Percentiles rank a stretch among this genome's conserved stretches.
phyloP scores from a whole-genome alignment of 1,140 invertebrate genomes.

The Littorina saxatilis region DNA sequence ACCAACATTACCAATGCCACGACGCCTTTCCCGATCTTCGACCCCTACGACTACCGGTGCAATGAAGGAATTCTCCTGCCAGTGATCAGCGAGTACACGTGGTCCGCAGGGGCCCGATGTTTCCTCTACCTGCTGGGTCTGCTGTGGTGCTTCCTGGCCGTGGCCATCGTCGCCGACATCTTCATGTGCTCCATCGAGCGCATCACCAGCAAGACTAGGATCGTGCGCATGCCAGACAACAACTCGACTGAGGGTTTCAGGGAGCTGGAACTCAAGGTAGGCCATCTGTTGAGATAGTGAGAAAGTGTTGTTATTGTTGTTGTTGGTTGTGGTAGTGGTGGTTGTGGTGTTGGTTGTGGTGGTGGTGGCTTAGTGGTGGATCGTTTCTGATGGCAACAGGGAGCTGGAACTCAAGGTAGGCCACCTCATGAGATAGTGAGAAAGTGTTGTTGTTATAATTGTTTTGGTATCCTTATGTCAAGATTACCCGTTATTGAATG shows the following conservation, averaged over 20 bases:
- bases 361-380: too few species aligned
- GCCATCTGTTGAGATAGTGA: background rate
- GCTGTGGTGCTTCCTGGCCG: conserved; percentile 78
- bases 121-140: conserved; percentile 79
- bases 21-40: background rate
- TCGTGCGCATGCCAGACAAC: conserved; percentile 73
- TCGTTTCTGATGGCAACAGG: too few species aligned
- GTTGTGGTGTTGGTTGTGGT: too few species aligned
- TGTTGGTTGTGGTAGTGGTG: too few species aligned
- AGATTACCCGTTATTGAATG: too few species aligned
- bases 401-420: too few species aligned
- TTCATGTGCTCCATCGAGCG: conserved; percentile 84
- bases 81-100: conserved; percentile 78
- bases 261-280: conserved; percentile 68
- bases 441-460: too few species aligned
- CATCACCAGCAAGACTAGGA: conserved; percentile 82
- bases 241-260: conserved; percentile 57
- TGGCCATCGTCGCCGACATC: conserved; percentile 80
- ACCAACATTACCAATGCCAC: background rate
- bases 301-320: background rate
- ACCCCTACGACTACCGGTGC: conserved; percentile 33
- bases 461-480: too few species aligned
- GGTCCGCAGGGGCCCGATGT: conserved; percentile 76
- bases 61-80: conserved; percentile 77
- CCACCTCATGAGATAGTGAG: too few species aligned